A percentile compares a stretch with the other conserved stretches of the same genome.
Evolutionary conservation across 2,113 vertebrate species (phyloP).

Genomic region (Balaeniceps rex): DNA sequence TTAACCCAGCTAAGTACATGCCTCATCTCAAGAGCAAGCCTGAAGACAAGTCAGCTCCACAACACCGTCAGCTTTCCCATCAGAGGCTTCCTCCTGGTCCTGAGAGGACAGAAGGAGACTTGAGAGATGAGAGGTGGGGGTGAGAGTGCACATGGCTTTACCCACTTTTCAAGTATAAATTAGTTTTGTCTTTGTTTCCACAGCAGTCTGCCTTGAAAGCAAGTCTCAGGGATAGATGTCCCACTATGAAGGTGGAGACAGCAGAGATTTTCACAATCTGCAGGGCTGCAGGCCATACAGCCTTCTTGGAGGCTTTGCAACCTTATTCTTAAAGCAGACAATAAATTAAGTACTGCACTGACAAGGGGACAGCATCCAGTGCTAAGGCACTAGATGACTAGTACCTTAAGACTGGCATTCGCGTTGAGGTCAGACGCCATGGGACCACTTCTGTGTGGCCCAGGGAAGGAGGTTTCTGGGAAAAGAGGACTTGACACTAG

Average conservation of each 20-base stretch:
- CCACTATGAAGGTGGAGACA: neutral
- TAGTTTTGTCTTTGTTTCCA: neutral
- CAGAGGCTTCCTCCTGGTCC: neutral
- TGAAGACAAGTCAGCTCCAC: neutral
- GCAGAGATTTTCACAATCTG: neutral
- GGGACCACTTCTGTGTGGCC: neutral
- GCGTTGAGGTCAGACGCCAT: neutral
- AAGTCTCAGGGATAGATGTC: neutral
- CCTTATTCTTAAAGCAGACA: neutral
- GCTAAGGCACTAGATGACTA: too few relatives aligned
- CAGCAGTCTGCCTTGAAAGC: neutral
- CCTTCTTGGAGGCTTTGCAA: neutral
- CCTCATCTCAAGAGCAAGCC: neutral
- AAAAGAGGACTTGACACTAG: neutral
- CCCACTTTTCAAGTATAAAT: neutral
- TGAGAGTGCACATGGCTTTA: neutral
- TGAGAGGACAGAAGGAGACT: neutral
- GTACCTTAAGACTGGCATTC: neutral
- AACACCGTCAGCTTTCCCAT: neutral
- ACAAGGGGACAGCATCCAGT: neutral
- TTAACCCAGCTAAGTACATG: neutral
- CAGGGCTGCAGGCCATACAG: neutral
- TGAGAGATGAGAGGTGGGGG: neutral
- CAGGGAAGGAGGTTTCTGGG: neutral
- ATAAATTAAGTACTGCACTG: neutral